Evolutionary conservation across 2,888 invertebrate genomes (phyloP).

Genomic region (Tipula confusa): DNA sequence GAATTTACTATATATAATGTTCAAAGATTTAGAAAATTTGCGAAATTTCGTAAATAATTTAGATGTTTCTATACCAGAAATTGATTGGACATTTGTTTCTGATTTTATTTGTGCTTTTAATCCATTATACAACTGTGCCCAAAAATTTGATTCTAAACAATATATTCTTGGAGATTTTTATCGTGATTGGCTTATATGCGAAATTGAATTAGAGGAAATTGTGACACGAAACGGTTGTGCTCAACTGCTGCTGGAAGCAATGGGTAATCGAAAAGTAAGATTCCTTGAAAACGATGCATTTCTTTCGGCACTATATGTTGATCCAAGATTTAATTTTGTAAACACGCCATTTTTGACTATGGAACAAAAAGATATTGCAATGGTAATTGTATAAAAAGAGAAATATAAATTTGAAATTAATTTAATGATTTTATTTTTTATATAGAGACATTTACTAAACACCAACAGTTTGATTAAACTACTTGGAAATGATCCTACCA

Average conservation of each 20-base stretch:
- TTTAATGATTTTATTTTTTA: not conserved
- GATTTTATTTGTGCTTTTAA: slow-evolving; percentile 28
- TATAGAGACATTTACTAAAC: not conserved
- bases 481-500: not conserved
- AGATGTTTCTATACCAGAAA: not conserved
- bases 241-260: not conserved
- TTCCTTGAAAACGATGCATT: slow-evolving; percentile 26
- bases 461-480: not conserved
- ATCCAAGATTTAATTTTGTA: slow-evolving; percentile 30
- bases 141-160: not conserved
- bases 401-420: not conserved
- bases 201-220: slow-evolving; percentile 31
- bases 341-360: not conserved
- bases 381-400: not conserved
- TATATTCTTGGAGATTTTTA: slow-evolving; percentile 26
- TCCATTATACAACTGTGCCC: not conserved
- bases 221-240: not conserved
- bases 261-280: slow-evolving; percentile 8
- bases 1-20: slow-evolving; percentile 34
- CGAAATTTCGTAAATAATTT: not conserved
- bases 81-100: not conserved
- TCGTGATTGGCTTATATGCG: slow-evolving; percentile 35
- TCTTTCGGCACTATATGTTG: slow-evolving; percentile 28
- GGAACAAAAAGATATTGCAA: not conserved
- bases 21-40: slow-evolving; percentile 29